Evolutionary conservation across 2,797 vertebrate species (phyloP).

Genomic region (Centropyge bicolor): DNA sequence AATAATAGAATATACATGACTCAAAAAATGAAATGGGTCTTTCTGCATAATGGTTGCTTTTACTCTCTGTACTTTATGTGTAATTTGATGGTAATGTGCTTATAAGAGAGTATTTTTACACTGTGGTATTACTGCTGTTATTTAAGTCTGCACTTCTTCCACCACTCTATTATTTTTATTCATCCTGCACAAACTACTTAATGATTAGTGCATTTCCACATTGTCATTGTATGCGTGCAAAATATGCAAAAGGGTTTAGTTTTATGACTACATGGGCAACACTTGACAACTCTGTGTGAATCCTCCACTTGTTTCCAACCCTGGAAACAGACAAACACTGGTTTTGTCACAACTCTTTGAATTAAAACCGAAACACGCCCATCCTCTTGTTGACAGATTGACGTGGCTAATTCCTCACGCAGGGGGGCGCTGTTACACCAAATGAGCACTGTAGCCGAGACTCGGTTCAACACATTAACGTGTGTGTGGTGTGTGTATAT

Average conservation of each 20-base stretch:
- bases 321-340: conserved; percentile 15
- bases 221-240: background rate
- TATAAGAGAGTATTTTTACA: no score
- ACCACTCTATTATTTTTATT: background rate
- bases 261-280: background rate
- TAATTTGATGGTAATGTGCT: background rate
- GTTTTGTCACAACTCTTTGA: conserved; percentile 30
- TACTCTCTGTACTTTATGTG: background rate
- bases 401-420: conserved; percentile 73
- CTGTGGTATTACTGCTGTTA: no score
- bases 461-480: conserved; percentile 68
- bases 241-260: background rate
- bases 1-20: background rate
- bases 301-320: background rate
- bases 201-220: background rate
- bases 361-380: conserved; percentile 71
- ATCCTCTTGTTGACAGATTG: conserved; percentile 76
- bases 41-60: background rate
- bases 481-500: conserved; percentile 30
- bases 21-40: background rate
- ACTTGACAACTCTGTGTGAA: background rate
- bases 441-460: conserved; percentile 34
- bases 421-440: conserved; percentile 67
- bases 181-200: background rate
- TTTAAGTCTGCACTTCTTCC: no score